phyloP scores from a whole-genome alignment of 2,113 vertebrate species.

The Buteo buteo region DNA sequence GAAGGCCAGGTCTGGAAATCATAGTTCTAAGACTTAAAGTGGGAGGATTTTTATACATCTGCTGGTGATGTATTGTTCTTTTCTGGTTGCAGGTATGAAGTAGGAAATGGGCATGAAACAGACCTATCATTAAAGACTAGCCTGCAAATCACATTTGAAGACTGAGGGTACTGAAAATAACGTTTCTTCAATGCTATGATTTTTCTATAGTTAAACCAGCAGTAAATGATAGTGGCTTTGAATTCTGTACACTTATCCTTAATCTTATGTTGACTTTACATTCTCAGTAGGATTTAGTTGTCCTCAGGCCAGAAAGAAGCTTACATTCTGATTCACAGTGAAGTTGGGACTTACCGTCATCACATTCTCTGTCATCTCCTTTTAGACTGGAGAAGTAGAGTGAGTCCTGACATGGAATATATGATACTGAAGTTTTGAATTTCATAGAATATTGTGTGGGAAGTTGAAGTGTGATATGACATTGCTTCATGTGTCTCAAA shows the following conservation, averaged over 20 bases:
- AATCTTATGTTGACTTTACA: background rate
- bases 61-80: background rate
- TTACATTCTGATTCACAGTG: background rate
- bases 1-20: background rate
- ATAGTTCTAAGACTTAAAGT: background rate
- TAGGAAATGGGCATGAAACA: background rate
- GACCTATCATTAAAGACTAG: background rate
- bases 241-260: background rate
- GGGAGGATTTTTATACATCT: background rate
- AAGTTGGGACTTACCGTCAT: background rate
- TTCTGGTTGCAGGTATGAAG: background rate
- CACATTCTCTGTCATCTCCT: background rate
- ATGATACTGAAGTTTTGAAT: background rate
- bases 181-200: background rate
- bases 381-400: background rate
- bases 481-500: background rate
- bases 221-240: background rate
- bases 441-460: background rate
- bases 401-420: background rate
- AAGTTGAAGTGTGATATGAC: background rate
- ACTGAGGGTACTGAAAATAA: background rate
- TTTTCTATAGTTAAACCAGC: background rate
- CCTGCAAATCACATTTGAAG: background rate
- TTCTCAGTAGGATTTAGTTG: background rate
- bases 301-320: background rate